Evolutionary conservation across 2,113 vertebrate species (phyloP).

Genomic region (Cyanoliseus patagonus): DNA sequence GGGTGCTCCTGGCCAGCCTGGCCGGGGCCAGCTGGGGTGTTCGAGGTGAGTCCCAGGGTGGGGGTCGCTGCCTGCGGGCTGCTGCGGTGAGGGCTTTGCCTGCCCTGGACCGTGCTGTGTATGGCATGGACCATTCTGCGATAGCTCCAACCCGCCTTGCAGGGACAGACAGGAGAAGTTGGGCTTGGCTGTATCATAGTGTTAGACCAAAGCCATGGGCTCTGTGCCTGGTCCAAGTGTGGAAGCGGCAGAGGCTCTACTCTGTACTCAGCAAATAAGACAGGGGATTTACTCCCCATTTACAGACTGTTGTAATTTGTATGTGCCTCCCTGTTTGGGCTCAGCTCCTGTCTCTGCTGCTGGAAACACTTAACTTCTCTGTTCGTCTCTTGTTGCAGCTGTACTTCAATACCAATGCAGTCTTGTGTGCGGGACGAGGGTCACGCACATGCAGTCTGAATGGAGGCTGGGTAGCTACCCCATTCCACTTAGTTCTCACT

Average conservation of each 20-base stretch:
- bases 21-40: background rate
- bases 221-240: accelerated
- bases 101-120: background rate
- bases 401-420: background rate
- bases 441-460: accelerated
- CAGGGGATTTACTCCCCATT: too few relatives aligned
- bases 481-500: background rate
- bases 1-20: background rate
- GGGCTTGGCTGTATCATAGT: accelerated
- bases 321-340: background rate
- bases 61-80: background rate
- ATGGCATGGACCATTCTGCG: background rate
- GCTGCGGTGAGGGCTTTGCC: background rate
- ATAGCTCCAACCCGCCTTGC: background rate
- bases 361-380: background rate
- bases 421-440: background rate
- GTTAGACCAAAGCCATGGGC: background rate
- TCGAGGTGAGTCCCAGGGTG: background rate
- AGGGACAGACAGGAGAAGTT: accelerated
- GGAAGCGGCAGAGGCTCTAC: background rate
- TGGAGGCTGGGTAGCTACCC: too few relatives aligned
- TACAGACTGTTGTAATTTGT: background rate
- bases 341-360: background rate
- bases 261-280: background rate
- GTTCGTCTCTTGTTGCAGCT: background rate